Percentiles rank a stretch among this genome's conserved stretches.
Evolutionary conservation across 2,797 vertebrate species (phyloP).

Genomic region (Microctenopoma lineatum): DNA sequence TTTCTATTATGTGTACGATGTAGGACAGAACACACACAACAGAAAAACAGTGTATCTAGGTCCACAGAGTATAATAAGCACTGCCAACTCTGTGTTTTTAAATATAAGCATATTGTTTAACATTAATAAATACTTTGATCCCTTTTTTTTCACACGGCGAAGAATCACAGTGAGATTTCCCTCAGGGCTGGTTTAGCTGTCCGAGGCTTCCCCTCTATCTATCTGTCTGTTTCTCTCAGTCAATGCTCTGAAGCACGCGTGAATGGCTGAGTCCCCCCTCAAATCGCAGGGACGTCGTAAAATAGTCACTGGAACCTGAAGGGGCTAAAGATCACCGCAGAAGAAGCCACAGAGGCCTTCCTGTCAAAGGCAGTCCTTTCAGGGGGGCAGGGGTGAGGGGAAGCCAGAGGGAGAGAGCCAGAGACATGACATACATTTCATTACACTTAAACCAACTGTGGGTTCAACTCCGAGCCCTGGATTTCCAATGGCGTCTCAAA

Average conservation of each 20-base stretch:
- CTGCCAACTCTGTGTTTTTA: slow-evolving; percentile 27
- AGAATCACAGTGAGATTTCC: slow-evolving; percentile 55
- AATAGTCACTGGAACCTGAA: slow-evolving; percentile 78
- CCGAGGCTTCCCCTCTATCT: slow-evolving; percentile 52
- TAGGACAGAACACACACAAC: slow-evolving; percentile 26
- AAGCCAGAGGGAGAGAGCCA: slow-evolving; percentile 71
- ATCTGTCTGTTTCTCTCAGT: slow-evolving; percentile 62
- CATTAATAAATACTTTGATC: slow-evolving; percentile 49
- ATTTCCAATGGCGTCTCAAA: slow-evolving; percentile 77
- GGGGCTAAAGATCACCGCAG: slow-evolving; percentile 81
- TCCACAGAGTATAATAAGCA: slow-evolving; percentile 23
- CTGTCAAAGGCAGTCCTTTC: slow-evolving; percentile 81
- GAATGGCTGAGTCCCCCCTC: slow-evolving; percentile 70
- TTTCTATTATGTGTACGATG: slow-evolving; percentile 67
- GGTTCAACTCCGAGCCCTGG: slow-evolving; percentile 76
- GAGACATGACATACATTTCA: slow-evolving; percentile 84
- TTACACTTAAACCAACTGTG: slow-evolving; percentile 83
- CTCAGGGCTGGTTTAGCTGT: slow-evolving; percentile 56
- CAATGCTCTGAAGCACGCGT: slow-evolving; percentile 63
- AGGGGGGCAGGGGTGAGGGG: slow-evolving; percentile 70
- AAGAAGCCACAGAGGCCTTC: slow-evolving; percentile 77
- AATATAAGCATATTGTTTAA: slow-evolving; percentile 36
- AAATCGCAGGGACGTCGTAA: slow-evolving; percentile 77
- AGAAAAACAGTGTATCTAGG: slow-evolving; percentile 23
- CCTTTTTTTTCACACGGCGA: slow-evolving; percentile 16